These are phyloP conservation scores for Chymomyza caudatula DNA, from an alignment of 2,888 invertebrate species.

Conservation along the genomic window DNA sequence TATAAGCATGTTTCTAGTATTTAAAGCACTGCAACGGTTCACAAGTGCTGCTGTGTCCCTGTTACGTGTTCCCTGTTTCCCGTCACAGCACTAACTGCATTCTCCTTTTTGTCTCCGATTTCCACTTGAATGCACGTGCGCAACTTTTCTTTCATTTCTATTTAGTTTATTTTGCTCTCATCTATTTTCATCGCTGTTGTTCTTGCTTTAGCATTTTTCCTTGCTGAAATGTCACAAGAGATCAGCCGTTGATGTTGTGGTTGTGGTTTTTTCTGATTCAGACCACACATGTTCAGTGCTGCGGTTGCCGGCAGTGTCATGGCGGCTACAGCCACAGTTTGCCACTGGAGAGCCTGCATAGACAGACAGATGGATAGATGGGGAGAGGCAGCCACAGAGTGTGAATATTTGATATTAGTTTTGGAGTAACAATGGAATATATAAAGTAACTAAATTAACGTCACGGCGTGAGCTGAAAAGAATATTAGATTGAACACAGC, in stretches of 20 bases:
- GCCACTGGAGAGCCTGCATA: no score
- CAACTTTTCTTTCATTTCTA: background rate
- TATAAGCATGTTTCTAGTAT: background rate
- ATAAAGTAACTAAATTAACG: no score
- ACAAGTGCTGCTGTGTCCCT: background rate
- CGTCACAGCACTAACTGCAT: background rate
- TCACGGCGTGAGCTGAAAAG: no score
- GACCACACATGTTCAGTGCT: conserved; percentile 21
- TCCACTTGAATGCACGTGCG: background rate
- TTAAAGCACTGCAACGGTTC: background rate
- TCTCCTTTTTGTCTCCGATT: no score
- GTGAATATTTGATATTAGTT: no score
- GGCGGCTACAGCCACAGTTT: background rate
- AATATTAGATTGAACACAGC: no score
- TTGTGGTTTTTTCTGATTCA: background rate
- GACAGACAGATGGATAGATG: background rate
- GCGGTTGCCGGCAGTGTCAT: conserved; percentile 10
- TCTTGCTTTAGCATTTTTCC: background rate
- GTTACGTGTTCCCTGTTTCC: no score
- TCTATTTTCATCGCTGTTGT: background rate
- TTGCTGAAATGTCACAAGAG: background rate
- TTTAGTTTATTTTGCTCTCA: background rate
- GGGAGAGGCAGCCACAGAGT: background rate
- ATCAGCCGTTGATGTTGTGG: background rate
- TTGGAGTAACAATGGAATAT: no score